Conservation (phyloP, 2,113 vertebrate species). For the Colossoma macropomum region DNA sequence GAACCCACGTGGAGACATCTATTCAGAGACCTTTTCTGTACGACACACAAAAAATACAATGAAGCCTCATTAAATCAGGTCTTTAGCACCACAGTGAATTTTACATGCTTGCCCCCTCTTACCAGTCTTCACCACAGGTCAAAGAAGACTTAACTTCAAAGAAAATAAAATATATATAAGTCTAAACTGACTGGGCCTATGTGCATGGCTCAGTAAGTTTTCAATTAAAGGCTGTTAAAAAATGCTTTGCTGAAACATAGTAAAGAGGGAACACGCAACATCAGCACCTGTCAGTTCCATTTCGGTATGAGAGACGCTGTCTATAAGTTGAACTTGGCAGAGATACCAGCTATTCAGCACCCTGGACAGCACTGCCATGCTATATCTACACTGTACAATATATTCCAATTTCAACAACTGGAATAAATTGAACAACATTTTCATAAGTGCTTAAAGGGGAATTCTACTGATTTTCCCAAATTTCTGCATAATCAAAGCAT, state of each 20-base stretch:
- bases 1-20: constrained; percentile 23
- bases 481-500: background rate
- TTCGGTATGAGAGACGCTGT: background rate
- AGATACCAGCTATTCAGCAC: constrained; percentile 42
- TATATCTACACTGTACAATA: background rate
- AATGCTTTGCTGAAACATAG: too few species aligned
- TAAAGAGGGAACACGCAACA: too few species aligned
- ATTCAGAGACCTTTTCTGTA: constrained; percentile 22
- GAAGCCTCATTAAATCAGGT: constrained; percentile 37
- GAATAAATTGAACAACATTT: too few species aligned
- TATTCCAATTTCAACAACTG: background rate
- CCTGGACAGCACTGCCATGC: constrained; percentile 55
- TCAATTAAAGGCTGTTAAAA: too few species aligned
- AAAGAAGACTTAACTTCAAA: background rate
- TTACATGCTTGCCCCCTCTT: background rate
- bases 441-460: too few species aligned
- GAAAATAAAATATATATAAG: background rate
- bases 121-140: background rate
- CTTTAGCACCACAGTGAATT: constrained; percentile 7
- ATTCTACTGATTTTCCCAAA: background rate
- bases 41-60: constrained; percentile 35
- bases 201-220: too few species aligned
- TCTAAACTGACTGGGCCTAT: background rate
- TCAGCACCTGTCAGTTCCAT: too few species aligned
- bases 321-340: constrained; percentile 27